Percentiles rank a stretch among this genome's conserved stretches.
These are phyloP conservation scores for Hydra vulgaris DNA, from an alignment of 30 jellyfish, hydroid and myxozoan genomes.

Conservation along the genomic window DNA sequence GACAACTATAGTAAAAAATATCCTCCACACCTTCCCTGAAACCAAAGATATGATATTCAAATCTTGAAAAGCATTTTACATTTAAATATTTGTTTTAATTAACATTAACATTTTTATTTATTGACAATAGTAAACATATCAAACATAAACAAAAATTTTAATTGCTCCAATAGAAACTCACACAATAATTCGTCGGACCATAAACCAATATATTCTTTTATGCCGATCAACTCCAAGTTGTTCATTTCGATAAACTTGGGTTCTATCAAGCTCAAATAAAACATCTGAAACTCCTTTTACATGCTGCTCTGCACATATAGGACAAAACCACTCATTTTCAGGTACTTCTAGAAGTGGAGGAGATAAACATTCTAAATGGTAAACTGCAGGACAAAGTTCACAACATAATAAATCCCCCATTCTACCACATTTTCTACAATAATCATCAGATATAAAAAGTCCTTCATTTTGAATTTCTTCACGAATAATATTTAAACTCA, in stretches of 20 bases:
- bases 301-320: slow-evolving; percentile 79
- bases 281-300: slow-evolving; percentile 88
- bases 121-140: too few relatives aligned
- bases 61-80: not conserved
- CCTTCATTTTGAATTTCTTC: slow-evolving; percentile 89
- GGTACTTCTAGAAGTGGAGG: slow-evolving; percentile 91
- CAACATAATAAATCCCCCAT: slow-evolving; percentile 94
- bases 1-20: slow-evolving; percentile 70
- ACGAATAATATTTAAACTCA: slow-evolving; percentile 50
- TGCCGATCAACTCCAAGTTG: slow-evolving; percentile 91
- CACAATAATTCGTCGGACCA: slow-evolving; percentile 68
- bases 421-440: slow-evolving; percentile 84
- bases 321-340: slow-evolving; percentile 91
- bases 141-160: too few relatives aligned
- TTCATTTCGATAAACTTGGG: slow-evolving; percentile 58
- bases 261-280: slow-evolving; percentile 57
- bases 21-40: slow-evolving; percentile 86
- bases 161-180: slow-evolving; percentile 31
- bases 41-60: not conserved
- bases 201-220: slow-evolving; percentile 74
- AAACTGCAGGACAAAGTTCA: slow-evolving; percentile 92
- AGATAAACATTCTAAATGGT: slow-evolving; percentile 81
- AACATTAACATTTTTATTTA: not conserved
- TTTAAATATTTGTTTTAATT: not conserved
- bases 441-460: slow-evolving; percentile 85